phyloP scores from a whole-genome alignment of 2,113 vertebrate genomes.

The Lucifuga dentata region DNA sequence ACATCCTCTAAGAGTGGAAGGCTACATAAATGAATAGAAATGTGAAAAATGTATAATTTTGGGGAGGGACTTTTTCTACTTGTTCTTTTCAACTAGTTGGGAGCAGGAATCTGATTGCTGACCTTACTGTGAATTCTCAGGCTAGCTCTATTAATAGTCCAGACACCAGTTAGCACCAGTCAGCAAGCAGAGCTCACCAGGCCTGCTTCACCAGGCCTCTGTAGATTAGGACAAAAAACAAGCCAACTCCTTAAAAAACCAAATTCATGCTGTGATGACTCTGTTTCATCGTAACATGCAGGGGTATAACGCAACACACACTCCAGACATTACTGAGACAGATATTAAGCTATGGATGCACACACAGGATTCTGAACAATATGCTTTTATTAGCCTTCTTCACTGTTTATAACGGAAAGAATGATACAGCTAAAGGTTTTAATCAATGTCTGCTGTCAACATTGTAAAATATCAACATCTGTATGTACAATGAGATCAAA shows the following conservation, averaged over 20 bases:
- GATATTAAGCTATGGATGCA: background rate
- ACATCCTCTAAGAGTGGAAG: conserved; percentile 15
- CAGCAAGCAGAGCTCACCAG: conserved; percentile 56
- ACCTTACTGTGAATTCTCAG: conserved; percentile 83
- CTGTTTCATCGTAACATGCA: background rate
- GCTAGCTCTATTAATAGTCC: conserved; percentile 81
- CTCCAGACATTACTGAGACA: background rate
- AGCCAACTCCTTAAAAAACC: too few species aligned
- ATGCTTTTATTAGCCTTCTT: background rate
- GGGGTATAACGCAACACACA: too few species aligned
- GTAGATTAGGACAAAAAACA: conserved; percentile 67
- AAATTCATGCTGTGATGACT: too few species aligned
- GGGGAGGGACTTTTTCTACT: conserved; percentile 44
- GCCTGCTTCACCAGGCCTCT: conserved; percentile 43
- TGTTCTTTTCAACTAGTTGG: conserved; percentile 54
- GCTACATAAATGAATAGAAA: conserved; percentile 48
- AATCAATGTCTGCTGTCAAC: background rate
- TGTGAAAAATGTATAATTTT: conserved; percentile 63
- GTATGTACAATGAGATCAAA: background rate
- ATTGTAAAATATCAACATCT: conserved; percentile 11
- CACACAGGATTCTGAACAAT: background rate
- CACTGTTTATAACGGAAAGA: background rate
- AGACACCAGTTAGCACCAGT: conserved; percentile 69
- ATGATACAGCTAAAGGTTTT: conserved; percentile 13
- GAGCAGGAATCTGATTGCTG: conserved; percentile 78